Conservation (phyloP, 2,113 vertebrate genomes). For the Tinamus guttatus region DNA sequence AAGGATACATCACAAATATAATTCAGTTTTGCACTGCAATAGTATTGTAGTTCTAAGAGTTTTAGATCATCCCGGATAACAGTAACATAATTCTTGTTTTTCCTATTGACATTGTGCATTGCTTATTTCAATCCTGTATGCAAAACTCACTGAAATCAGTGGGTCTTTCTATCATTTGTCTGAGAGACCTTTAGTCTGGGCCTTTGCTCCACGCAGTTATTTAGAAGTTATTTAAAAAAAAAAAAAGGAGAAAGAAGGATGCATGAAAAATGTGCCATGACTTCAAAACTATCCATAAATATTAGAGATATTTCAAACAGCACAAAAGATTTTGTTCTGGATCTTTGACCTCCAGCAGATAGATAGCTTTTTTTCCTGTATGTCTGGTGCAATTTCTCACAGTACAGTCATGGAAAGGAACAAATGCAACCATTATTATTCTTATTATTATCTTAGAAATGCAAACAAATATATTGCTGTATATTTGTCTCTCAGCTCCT, state of each 20-base stretch:
- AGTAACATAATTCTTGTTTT: fast-evolving
- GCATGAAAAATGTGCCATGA: not conserved
- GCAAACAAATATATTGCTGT: not conserved
- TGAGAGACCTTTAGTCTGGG: not conserved
- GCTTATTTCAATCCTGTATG: not conserved
- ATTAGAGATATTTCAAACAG: not conserved
- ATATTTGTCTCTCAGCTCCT: not conserved
- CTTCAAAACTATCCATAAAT: not conserved
- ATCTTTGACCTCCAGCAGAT: not conserved
- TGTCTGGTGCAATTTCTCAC: not conserved
- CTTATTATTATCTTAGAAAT: not conserved
- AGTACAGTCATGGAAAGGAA: not conserved
- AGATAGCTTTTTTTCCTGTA: not conserved
- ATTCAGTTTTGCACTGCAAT: not conserved
- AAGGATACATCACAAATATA: not conserved
- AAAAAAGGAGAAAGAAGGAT: not conserved
- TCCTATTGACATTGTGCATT: not conserved
- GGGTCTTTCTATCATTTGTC: not conserved
- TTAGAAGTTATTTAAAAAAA: not conserved
- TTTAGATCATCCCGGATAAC: not conserved
- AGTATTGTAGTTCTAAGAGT: not conserved
- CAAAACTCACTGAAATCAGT: not conserved
- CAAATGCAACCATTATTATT: fast-evolving
- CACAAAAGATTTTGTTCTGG: not conserved
- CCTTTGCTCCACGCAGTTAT: too few species aligned